A percentile compares a stretch with the other conserved stretches of the same genome.
Conservation (phyloP, 37 sponge, comb jelly and placozoan genomes). For the Cladorhizidae sp. region DNA sequence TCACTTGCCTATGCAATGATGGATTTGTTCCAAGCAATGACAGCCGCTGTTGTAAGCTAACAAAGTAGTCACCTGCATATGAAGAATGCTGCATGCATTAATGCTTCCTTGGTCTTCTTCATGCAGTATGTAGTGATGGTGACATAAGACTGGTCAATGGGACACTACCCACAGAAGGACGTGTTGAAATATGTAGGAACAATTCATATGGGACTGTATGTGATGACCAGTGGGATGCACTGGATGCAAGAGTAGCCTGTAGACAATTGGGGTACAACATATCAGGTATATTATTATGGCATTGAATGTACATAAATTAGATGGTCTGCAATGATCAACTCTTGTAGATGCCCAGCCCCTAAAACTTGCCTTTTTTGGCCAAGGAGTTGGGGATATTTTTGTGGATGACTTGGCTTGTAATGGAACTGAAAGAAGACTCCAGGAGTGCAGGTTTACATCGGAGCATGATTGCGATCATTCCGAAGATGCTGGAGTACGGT, state of each 20-base stretch:
- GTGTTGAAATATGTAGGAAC: conserved; percentile 34
- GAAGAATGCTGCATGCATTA: background rate
- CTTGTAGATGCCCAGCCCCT: conserved; percentile 5
- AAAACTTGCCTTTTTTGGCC: conserved; percentile 16
- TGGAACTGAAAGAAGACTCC: conserved; percentile 17
- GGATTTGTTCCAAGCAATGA: conserved; percentile 29
- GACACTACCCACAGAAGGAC: conserved; percentile 1
- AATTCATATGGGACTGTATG: conserved; percentile 49
- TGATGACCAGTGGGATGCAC: conserved; percentile 40
- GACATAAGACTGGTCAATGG: conserved; percentile 27
- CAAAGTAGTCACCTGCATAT: background rate
- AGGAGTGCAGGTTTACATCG: background rate
- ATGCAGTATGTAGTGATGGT: conserved; percentile 16
- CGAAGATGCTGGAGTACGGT: conserved; percentile 40
- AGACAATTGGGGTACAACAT: conserved; percentile 15
- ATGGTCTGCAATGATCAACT: too few relatives aligned
- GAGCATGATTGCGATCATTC: conserved; percentile 32
- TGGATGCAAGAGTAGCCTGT: conserved; percentile 47
- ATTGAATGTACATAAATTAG: background rate
- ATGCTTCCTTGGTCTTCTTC: background rate
- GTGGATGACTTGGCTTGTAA: conserved; percentile 23
- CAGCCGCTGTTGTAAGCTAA: background rate
- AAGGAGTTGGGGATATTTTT: conserved; percentile 33
- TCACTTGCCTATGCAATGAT: conserved; percentile 21
- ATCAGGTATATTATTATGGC: background rate